Evolutionary conservation across 2,797 vertebrate genomes (phyloP).

Genomic region (Gymnothorax reevesii): DNA sequence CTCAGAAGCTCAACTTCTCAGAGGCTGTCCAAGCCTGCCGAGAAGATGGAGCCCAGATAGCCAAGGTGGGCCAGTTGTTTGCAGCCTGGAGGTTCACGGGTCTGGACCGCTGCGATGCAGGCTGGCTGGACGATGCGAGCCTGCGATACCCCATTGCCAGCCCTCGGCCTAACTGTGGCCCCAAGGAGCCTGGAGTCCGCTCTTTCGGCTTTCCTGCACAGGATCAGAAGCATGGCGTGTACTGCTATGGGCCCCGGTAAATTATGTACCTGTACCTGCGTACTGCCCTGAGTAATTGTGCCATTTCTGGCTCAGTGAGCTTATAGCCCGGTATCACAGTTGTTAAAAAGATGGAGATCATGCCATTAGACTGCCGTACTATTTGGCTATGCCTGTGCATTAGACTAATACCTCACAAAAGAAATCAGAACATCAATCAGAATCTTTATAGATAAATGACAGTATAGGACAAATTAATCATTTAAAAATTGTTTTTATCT

Average conservation of each 20-base stretch:
- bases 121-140: constrained; percentile 86
- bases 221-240: constrained; percentile 74
- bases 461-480: neutral
- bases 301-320: neutral
- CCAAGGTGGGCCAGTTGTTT: constrained; percentile 85
- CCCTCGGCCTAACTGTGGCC: constrained; percentile 77
- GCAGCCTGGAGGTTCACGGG: constrained; percentile 79
- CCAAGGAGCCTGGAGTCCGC: constrained; percentile 73
- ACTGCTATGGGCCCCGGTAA: constrained; percentile 71
- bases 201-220: constrained; percentile 81
- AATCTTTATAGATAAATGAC: neutral
- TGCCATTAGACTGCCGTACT: neutral
- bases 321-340: neutral
- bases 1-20: constrained; percentile 67
- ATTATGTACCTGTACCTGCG: neutral
- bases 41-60: constrained; percentile 68
- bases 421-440: neutral
- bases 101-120: constrained; percentile 78
- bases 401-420: neutral
- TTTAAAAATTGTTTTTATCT: neutral
- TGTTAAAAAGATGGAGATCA: neutral
- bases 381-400: neutral
- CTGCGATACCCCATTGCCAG: constrained; percentile 78
- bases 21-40: constrained; percentile 76
- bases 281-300: neutral